phyloP scores from a whole-genome alignment of 2,113 vertebrate genomes.

The Apeltes quadracus region DNA sequence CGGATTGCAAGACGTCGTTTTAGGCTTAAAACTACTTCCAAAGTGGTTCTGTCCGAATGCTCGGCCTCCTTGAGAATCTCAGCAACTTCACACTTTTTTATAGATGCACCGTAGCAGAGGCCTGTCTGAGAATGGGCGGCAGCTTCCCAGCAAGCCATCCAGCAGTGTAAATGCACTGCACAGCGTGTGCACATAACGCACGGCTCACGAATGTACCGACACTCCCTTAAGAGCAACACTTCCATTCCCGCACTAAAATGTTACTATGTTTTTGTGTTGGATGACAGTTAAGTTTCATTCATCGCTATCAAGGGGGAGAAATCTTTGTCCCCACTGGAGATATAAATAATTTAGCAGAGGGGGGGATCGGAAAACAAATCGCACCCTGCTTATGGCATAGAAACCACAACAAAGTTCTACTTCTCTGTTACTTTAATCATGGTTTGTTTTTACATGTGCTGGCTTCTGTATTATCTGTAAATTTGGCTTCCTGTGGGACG shows the following conservation, averaged over 20 bases:
- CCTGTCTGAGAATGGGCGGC: neutral
- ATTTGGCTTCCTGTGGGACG: neutral
- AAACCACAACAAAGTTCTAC: conserved; percentile 26
- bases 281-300: too few relatives aligned
- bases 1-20: neutral
- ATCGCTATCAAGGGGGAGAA: too few relatives aligned
- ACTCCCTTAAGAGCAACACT: neutral
- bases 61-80: too few relatives aligned
- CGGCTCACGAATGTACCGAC: too few relatives aligned
- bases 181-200: neutral
- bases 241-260: too few relatives aligned
- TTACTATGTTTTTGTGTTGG: too few relatives aligned
- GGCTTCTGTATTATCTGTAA: conserved; percentile 30
- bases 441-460: neutral
- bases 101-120: neutral
- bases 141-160: neutral
- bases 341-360: too few relatives aligned
- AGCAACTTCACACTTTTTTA: too few relatives aligned
- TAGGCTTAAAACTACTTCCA: too few relatives aligned
- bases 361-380: too few relatives aligned
- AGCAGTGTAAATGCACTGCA: neutral
- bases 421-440: neutral
- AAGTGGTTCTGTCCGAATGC: too few relatives aligned
- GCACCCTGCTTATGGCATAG: neutral
- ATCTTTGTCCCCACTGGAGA: too few relatives aligned